These are phyloP conservation scores for Xenotilapia flavipinnis DNA, from an alignment of 2,113 vertebrate species.

Conservation along the genomic window DNA sequence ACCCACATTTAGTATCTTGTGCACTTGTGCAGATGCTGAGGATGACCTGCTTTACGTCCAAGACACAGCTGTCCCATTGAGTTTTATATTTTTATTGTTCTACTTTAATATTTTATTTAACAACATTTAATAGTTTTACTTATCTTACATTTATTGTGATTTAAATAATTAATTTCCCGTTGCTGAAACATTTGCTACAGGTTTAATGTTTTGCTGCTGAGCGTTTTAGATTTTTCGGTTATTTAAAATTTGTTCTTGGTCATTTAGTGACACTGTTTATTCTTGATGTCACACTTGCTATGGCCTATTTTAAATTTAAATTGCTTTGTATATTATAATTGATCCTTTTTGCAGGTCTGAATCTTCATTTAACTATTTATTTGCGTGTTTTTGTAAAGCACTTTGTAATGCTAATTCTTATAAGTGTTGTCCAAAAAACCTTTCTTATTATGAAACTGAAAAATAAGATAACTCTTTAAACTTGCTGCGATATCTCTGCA, in stretches of 20 bases:
- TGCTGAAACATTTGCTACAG: not conserved
- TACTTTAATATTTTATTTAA: not conserved
- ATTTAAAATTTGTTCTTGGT: not conserved
- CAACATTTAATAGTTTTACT: not conserved
- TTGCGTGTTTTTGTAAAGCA: not conserved
- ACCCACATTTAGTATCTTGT: not conserved
- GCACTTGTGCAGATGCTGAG: not conserved
- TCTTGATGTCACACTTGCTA: not conserved
- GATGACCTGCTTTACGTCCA: not conserved
- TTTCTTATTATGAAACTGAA: not conserved
- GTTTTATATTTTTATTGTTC: not conserved
- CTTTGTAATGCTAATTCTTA: not conserved
- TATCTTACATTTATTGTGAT: not conserved
- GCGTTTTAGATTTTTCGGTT: not conserved
- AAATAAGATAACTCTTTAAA: not conserved
- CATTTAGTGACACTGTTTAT: not conserved
- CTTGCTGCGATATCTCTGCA: not conserved
- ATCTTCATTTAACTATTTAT: not conserved
- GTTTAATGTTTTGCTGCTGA: not conserved
- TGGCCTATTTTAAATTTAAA: not conserved
- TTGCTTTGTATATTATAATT: not conserved
- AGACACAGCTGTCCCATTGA: not conserved
- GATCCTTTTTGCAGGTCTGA: not conserved
- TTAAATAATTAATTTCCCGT: fast-evolving
- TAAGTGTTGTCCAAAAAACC: not conserved